A percentile compares a stretch with the other conserved stretches of the same genome.
These are phyloP conservation scores for Bryconaethiops microstoma DNA, from an alignment of 2,797 vertebrate genomes.

Conservation along the genomic window DNA sequence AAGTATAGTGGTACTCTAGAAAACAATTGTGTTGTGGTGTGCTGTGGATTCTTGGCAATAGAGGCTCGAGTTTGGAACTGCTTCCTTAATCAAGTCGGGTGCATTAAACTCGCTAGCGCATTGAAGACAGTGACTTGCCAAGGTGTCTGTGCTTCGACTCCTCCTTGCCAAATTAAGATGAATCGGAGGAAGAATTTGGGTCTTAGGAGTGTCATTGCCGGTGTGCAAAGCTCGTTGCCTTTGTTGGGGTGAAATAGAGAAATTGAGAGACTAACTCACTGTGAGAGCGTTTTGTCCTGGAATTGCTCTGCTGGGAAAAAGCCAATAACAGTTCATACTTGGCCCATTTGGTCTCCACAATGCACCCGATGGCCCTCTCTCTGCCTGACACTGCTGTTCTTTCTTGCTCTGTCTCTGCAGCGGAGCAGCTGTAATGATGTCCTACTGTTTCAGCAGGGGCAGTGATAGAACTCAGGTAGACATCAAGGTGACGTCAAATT, in stretches of 20 bases:
- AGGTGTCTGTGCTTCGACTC: conserved; percentile 7
- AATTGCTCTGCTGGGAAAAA: conserved; percentile 26
- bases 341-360: conserved; percentile 4
- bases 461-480: conserved; percentile 16
- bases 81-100: conserved; percentile 11
- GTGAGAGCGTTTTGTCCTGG: conserved; percentile 27
- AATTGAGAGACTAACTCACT: conserved; percentile 21
- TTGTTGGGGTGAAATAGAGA: conserved; percentile 24
- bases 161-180: conserved; percentile 16
- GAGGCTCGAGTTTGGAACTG: background rate
- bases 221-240: conserved; percentile 12
- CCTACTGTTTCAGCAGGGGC: conserved; percentile 8
- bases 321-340: conserved; percentile 33
- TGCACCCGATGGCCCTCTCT: background rate
- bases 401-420: background rate
- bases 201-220: background rate
- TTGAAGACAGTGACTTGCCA: background rate
- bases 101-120: conserved; percentile 9
- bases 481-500: conserved; percentile 27
- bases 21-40: conserved; percentile 1
- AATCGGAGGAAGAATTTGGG: conserved; percentile 9
- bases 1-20: background rate
- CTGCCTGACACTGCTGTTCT: conserved; percentile 4
- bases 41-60: background rate
- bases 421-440: conserved; percentile 24